Conservation (phyloP, 2,113 vertebrate genomes). For the Murina feae region DNA sequence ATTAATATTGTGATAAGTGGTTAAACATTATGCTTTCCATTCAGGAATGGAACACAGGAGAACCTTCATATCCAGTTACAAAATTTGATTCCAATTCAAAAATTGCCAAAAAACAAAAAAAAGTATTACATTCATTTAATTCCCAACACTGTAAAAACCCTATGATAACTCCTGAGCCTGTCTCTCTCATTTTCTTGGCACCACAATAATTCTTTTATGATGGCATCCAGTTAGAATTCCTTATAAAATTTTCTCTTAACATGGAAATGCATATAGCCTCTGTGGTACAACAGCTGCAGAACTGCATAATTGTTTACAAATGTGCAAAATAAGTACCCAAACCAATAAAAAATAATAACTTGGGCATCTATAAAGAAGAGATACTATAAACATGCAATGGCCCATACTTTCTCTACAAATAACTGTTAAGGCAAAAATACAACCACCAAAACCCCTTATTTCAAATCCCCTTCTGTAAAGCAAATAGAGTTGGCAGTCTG, state of each 20-base stretch:
- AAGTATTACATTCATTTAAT: neutral
- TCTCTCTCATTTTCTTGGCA: neutral
- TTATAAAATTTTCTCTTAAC: slow-evolving; percentile 38
- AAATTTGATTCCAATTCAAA: neutral
- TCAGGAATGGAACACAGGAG: neutral
- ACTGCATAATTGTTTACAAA: slow-evolving; percentile 71
- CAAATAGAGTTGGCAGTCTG: slow-evolving; percentile 50
- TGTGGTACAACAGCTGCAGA: slow-evolving; percentile 52
- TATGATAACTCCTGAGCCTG: neutral
- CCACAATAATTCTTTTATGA: slow-evolving; percentile 38
- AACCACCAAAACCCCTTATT: slow-evolving; percentile 57
- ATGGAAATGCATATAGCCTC: slow-evolving; percentile 50
- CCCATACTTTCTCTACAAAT: slow-evolving; percentile 66
- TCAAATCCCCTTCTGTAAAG: slow-evolving; percentile 64
- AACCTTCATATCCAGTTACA: neutral
- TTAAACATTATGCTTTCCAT: neutral
- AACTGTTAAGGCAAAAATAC: slow-evolving; percentile 56
- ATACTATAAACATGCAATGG: slow-evolving; percentile 63
- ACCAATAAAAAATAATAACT: slow-evolving; percentile 73
- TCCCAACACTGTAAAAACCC: neutral
- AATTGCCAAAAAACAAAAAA: neutral
- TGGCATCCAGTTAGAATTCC: slow-evolving; percentile 17
- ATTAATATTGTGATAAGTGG: too few species aligned
- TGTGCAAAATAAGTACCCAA: slow-evolving; percentile 55
- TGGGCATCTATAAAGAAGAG: slow-evolving; percentile 64